Percentiles rank a stretch among this genome's conserved stretches.
These are phyloP conservation scores for Neotoxoptera formosana DNA, from an alignment of 1,140 invertebrate genomes.

Conservation along the genomic window DNA sequence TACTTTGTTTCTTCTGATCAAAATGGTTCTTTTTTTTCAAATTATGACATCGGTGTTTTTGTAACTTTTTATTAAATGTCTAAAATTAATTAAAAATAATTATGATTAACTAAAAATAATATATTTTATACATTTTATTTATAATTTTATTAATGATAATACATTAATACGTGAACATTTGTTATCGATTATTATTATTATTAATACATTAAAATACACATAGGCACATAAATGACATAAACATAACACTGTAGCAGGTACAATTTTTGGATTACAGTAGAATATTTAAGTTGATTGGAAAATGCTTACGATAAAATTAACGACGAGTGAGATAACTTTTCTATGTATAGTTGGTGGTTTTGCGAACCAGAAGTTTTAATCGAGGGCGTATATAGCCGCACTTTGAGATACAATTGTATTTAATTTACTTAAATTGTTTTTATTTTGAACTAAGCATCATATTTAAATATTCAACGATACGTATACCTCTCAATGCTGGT, in stretches of 20 bases:
- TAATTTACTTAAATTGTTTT: not conserved
- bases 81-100: conserved; percentile 1
- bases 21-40: not conserved
- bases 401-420: not conserved
- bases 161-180: not conserved
- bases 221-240: not conserved
- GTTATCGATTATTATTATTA: not conserved
- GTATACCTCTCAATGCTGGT: not conserved
- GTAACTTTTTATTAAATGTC: not conserved
- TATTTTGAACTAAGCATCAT: not conserved
- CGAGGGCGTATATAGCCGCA: not conserved
- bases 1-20: not conserved
- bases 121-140: not conserved
- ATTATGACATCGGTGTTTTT: not conserved
- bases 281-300: too few species aligned
- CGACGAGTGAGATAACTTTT: not conserved
- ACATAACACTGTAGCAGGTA: too few species aligned
- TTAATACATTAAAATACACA: not conserved
- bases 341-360: not conserved
- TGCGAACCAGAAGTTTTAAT: not conserved
- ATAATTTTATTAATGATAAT: not conserved
- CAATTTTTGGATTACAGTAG: too few species aligned
- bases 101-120: not conserved
- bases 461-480: not conserved
- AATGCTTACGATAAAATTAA: not conserved